phyloP scores from a whole-genome alignment of 1,140 invertebrate species.

The Caenorhabditis tropicalis region DNA sequence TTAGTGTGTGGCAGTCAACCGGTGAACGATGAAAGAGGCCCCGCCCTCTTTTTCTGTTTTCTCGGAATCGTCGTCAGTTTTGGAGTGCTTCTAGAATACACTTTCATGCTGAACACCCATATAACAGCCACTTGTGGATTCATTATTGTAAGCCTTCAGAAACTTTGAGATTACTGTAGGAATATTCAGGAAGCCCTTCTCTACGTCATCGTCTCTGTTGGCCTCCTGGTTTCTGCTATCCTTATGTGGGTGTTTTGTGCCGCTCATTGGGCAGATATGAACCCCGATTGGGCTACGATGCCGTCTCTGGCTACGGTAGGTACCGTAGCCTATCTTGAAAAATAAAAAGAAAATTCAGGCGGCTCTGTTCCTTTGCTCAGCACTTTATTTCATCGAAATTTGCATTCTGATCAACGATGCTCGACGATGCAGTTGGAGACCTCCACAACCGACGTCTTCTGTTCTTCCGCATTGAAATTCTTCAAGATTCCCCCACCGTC shows the following conservation, averaged over 20 bases:
- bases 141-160: background rate
- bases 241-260: conserved; percentile 20
- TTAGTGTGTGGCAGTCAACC: background rate
- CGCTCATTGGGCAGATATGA: conserved; percentile 19
- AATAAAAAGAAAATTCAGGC: background rate
- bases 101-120: conserved; percentile 10
- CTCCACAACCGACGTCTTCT: background rate
- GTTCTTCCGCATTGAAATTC: background rate
- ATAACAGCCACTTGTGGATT: background rate
- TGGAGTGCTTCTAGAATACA: conserved; percentile 1
- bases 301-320: conserved; percentile 1
- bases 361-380: background rate
- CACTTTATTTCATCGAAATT: background rate
- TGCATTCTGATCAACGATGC: conserved; percentile 25
- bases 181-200: conserved; percentile 10
- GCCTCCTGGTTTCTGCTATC: background rate
- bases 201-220: background rate
- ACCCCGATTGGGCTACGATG: conserved; percentile 11
- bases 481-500: background rate
- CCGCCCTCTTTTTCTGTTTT: conserved; percentile 25
- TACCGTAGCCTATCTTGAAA: too few species aligned
- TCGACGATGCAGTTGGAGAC: conserved; percentile 14
- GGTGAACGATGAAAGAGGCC: conserved; percentile 1
- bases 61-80: background rate
- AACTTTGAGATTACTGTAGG: background rate